phyloP scores from a whole-genome alignment of 2,888 invertebrate species.

The Siphlonurus alternatus region DNA sequence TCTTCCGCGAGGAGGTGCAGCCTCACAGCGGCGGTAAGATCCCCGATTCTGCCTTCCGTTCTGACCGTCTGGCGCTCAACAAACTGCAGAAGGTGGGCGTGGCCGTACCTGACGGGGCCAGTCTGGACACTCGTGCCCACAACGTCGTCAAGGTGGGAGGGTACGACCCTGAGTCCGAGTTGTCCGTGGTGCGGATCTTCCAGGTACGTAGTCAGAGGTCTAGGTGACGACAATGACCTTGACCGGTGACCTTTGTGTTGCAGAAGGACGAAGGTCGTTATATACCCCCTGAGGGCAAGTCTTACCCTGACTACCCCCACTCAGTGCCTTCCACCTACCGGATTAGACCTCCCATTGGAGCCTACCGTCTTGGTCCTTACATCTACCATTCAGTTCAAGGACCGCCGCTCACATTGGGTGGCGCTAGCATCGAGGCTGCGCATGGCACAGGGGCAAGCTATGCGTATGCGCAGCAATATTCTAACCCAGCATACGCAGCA shows the following conservation, averaged over 20 bases:
- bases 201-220: background rate
- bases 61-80: conserved; percentile 39
- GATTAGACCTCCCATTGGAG: background rate
- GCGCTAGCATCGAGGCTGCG: background rate
- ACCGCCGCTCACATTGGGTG: background rate
- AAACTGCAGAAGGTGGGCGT: conserved; percentile 43
- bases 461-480: background rate
- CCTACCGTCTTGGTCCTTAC: background rate
- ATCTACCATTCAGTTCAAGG: background rate
- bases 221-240: no score
- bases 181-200: background rate
- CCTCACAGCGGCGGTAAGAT: conserved; percentile 44
- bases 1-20: conserved; percentile 42
- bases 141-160: background rate
- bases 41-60: conserved; percentile 41
- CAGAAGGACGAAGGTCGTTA: conserved; percentile 1
- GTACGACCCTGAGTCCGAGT: background rate
- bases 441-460: background rate
- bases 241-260: background rate
- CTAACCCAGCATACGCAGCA: no score
- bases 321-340: background rate
- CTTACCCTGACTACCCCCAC: background rate
- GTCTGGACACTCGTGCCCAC: conserved; percentile 29
- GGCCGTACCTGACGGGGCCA: conserved; percentile 37
- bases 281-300: background rate